Base-by-base conservation (phyloP, 2,888 invertebrate genomes). In the Ceraclea dissimilis region DNA sequence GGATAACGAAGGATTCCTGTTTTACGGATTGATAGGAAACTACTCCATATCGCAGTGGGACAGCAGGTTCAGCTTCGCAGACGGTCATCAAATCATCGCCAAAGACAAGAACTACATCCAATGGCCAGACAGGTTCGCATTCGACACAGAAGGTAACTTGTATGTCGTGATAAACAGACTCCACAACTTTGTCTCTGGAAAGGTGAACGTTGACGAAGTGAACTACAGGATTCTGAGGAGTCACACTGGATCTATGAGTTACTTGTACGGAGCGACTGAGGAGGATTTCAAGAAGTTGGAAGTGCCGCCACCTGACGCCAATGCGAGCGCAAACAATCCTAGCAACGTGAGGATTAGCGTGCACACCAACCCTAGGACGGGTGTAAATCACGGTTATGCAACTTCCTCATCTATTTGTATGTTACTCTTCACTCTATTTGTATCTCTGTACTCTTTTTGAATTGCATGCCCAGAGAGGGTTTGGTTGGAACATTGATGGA, bases 21-120 rank as follows among this genome's bases (percentile, higher is more conserved):
- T 85, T 71, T 88, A 79, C 68, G 87, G 86, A 44, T 74, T 87
- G 21, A 69, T 88, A 54, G 81, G 81, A 51, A 82, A 83, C 64
- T 84, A 84, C 60, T 83, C 85, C 19, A 80, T 89, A 50, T 82
- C 82, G 13, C 81, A 79, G 70, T 88, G 88, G 86, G 83, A 88
- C 68, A 80, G 82, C 0, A 77, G 75, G 21, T 69, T 73, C 20
- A 73, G 79, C 46, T 82, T 84, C 65, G 74, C 74, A 48, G 72
- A 72, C 56, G 82, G 81, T 19, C 84, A 85, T 67, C 77, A 80
- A 44, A 76, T 85, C 21, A 81, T 88, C 58, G 82, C 85, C 2
- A 78, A 81, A 63, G 87, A 88, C 67, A 75, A 79, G 47, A 78
- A 76, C 57, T 82, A 80, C 65, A 80, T 87, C 62, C 87, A 88